phyloP scores from a whole-genome alignment of 2,113 vertebrate species.

The Gorsachius goisagi region DNA sequence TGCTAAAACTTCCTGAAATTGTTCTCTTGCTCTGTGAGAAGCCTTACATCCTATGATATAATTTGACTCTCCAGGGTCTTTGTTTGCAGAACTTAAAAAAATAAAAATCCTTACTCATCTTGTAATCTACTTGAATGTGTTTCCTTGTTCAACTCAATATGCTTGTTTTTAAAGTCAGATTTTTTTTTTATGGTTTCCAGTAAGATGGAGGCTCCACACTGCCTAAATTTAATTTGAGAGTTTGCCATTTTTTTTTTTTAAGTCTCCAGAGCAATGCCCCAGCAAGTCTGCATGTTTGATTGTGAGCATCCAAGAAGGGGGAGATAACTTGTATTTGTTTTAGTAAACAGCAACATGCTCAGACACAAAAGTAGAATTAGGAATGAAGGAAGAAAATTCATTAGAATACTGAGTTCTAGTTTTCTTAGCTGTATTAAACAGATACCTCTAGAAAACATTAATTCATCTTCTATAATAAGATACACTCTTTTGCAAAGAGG shows the following conservation, averaged over 20 bases:
- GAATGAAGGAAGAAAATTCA: neutral
- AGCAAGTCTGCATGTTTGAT: conserved; percentile 14
- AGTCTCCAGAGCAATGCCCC: neutral
- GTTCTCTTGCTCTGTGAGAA: conserved; percentile 45
- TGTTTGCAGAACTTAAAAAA: neutral
- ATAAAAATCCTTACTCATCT: neutral
- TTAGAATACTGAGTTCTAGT: neutral
- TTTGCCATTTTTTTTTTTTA: neutral
- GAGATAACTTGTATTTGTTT: conserved; percentile 20
- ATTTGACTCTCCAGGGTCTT: neutral
- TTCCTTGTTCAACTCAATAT: neutral
- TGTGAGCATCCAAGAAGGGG: neutral
- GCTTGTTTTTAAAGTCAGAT: neutral
- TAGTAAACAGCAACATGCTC: conserved; percentile 53
- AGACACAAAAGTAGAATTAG: conserved; percentile 7
- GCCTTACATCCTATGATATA: conserved; percentile 24
- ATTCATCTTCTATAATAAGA: neutral
- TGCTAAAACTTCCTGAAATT: conserved; percentile 53
- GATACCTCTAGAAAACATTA: neutral
- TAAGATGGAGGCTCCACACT: neutral
- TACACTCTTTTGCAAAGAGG: neutral
- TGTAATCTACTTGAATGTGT: neutral
- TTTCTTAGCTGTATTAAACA: neutral
- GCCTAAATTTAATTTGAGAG: neutral
- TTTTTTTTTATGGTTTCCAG: neutral